Conservation (phyloP, 2,888 invertebrate species). For the Aspidiotus destructor region DNA sequence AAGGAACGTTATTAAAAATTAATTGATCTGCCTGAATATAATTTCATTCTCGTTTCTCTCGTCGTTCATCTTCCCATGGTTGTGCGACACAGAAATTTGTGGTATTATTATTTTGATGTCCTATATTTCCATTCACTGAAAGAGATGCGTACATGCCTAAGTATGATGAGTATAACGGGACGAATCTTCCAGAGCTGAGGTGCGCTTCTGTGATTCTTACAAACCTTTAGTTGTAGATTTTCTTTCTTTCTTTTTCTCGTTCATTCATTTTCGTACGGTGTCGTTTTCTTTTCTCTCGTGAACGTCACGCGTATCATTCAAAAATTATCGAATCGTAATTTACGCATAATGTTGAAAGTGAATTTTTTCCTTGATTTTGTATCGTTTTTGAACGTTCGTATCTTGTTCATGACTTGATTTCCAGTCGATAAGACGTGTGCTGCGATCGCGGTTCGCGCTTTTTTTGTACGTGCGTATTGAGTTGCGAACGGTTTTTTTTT, state of each 20-base stretch:
- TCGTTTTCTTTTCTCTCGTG: slow-evolving; percentile 1
- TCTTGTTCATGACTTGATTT: neutral
- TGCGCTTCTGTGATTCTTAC: neutral
- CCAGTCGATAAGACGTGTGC: neutral
- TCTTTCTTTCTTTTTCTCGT: neutral
- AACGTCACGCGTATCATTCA: slow-evolving; percentile 26
- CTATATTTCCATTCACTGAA: neutral
- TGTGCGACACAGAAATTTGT: neutral
- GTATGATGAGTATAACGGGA: neutral
- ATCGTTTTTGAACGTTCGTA: neutral
- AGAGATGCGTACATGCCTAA: neutral
- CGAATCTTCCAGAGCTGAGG: neutral
- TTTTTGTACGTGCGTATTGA: neutral
- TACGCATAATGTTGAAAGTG: slow-evolving; percentile 3
- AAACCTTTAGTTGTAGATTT: slow-evolving; percentile 6
- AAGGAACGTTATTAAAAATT: neutral
- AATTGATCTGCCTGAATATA: neutral
- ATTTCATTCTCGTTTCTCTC: neutral
- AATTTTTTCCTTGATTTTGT: neutral
- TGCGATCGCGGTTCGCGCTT: neutral
- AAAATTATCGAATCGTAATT: slow-evolving; percentile 21
- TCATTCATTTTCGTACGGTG: neutral
- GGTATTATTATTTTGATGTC: neutral
- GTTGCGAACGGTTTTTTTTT: neutral
- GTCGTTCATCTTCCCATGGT: no score